Evolutionary conservation across 2,113 vertebrate genomes (phyloP), one percentile per base, ranked within the genome.

Genomic region (Halichoerus grypus): DNA sequence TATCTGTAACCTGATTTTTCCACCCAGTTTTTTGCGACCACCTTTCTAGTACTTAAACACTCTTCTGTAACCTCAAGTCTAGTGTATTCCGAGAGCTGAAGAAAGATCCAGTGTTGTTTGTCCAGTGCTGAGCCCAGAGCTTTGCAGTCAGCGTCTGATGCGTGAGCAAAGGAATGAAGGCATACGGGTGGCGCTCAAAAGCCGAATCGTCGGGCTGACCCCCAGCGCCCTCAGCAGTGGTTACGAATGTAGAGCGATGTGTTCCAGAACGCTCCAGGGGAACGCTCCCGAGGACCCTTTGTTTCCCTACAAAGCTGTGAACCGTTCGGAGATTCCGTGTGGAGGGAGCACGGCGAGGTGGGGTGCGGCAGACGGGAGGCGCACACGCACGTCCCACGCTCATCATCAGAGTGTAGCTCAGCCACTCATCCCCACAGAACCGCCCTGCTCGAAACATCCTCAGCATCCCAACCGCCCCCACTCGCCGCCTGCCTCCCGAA

Each of bases 191-290:
- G 42, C 16, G 19, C 19, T 33, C 39, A 1, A 53, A 31, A 24
- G 53, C 74, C 33, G n/a, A 5, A 5, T 28, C 18, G 4, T 63
- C 65, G 77, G 61, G 26, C 33, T n/a, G 79, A 46, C 57, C 39
- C 33, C 1, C 1, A 24, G 46, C 24, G 77, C 59, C 89, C 51
- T 85, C 26, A 0, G 67, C 61, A 84, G 59, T 53, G 18, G 9
- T 11, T 7, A 1, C n/a, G 26, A 42, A n/a, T 1, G 0, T 4
- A 21, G 22, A 14, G 49, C 1, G 1, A 10, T 6, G 46, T 28
- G 42, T 83, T 83, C 39, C 22, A 57, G 89, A 72, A n/a, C 13
- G 51, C 21, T 83, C n/a, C 13, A 5, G 10, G 19, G 11, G 24
- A 63, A 11, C 12, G 26, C 26, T 26, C 69, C 46, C 0, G 2